Evolutionary conservation across 2,113 vertebrate species (phyloP).

Genomic region (Nycticebus coucang): DNA sequence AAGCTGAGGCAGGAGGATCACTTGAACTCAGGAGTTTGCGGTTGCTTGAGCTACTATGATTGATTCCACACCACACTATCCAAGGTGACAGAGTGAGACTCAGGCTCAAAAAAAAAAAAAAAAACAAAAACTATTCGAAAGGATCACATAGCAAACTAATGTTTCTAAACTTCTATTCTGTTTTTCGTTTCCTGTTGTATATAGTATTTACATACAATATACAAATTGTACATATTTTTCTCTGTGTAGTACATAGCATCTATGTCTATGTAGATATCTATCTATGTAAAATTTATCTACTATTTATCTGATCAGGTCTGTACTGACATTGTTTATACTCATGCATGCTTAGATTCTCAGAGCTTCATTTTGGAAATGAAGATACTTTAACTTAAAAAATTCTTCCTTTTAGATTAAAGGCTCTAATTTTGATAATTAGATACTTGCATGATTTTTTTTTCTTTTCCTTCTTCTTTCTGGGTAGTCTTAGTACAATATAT

Average conservation of each 20-base stretch:
- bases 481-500: background rate
- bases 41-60: too few species aligned
- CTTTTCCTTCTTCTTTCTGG: background rate
- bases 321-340: background rate
- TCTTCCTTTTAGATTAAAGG: background rate
- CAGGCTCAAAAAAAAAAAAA: too few species aligned
- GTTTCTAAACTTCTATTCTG: background rate
- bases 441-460: background rate
- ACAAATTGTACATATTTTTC: background rate
- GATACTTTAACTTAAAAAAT: constrained; percentile 16
- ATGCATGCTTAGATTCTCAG: background rate
- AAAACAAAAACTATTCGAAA: background rate
- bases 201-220: background rate
- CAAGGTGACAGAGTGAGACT: too few species aligned
- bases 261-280: background rate
- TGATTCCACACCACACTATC: too few species aligned
- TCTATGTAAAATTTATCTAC: background rate
- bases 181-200: background rate
- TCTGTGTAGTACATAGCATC: background rate
- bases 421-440: constrained; percentile 10
- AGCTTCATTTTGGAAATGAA: constrained; percentile 31
- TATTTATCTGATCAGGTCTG: background rate
- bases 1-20: too few species aligned
- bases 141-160: background rate
- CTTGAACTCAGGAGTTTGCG: too few species aligned